These are phyloP conservation scores for Allenopithecus nigroviridis DNA, from an alignment of 2,797 vertebrate species.

Conservation along the genomic window DNA sequence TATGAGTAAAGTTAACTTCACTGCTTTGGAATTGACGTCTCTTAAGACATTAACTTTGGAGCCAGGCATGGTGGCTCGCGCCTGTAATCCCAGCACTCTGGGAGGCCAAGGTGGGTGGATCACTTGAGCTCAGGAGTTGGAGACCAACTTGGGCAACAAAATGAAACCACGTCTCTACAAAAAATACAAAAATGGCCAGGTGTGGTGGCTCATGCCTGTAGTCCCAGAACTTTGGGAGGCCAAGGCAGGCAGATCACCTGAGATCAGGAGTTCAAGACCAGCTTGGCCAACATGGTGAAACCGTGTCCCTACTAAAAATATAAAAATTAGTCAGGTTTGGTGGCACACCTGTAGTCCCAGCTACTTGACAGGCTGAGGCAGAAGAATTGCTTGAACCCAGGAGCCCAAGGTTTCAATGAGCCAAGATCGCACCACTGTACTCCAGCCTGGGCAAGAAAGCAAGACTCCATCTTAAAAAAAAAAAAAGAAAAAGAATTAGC, in stretches of 20 bases:
- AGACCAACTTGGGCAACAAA: no score
- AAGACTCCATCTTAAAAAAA: no score
- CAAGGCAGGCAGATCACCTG: not conserved
- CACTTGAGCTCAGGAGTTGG: no score
- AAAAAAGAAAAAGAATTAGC: no score
- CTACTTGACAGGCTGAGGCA: not conserved
- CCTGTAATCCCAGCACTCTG: not conserved
- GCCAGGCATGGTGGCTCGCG: not conserved
- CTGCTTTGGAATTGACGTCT: constrained; percentile 11
- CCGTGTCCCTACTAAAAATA: not conserved
- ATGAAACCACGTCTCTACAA: no score
- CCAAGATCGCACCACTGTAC: not conserved
- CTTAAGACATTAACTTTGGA: not conserved
- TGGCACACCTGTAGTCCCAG: not conserved
- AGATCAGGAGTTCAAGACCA: not conserved
- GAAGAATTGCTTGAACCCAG: not conserved
- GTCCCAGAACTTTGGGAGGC: no score
- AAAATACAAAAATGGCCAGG: no score
- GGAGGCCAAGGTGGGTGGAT: not conserved
- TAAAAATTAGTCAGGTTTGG: not conserved
- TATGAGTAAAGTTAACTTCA: not conserved
- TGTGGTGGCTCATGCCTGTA: no score
- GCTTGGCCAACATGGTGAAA: not conserved
- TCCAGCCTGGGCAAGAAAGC: no score
- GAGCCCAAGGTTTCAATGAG: not conserved